These are phyloP conservation scores for Heteromormyrus szaboi DNA, from an alignment of 2,797 vertebrate genomes.

Conservation along the genomic window DNA sequence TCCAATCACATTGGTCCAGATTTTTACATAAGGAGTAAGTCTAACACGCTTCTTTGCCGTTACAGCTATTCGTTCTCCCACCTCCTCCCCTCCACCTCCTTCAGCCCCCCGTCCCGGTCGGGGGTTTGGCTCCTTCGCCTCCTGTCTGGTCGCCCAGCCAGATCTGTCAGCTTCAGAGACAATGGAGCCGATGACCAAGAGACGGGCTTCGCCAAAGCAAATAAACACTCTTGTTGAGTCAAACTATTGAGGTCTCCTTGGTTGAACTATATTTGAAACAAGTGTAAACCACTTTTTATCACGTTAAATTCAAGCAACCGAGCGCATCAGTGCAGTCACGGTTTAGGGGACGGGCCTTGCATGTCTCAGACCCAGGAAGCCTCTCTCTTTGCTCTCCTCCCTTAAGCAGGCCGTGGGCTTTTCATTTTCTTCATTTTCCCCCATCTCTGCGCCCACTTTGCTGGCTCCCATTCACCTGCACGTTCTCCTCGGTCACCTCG, in stretches of 20 bases:
- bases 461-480: constrained; percentile 71
- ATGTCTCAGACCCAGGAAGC: neutral
- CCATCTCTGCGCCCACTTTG: neutral
- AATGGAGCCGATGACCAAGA: neutral
- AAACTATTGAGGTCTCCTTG: neutral
- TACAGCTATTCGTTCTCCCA: neutral
- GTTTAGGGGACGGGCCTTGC: neutral
- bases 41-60: neutral
- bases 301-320: neutral
- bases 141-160: neutral
- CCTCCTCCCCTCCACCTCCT: neutral
- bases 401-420: neutral
- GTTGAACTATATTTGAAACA: neutral
- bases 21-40: neutral
- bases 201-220: neutral
- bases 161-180: neutral
- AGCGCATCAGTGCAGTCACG: neutral
- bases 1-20: neutral
- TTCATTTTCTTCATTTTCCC: neutral
- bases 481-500: constrained; percentile 89
- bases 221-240: neutral
- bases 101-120: too few relatives aligned
- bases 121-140: too few relatives aligned
- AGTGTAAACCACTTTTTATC: neutral
- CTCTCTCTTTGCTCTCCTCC: neutral